Conservation (phyloP, 2,797 vertebrate genomes). For the Chloroceryle amazona region DNA sequence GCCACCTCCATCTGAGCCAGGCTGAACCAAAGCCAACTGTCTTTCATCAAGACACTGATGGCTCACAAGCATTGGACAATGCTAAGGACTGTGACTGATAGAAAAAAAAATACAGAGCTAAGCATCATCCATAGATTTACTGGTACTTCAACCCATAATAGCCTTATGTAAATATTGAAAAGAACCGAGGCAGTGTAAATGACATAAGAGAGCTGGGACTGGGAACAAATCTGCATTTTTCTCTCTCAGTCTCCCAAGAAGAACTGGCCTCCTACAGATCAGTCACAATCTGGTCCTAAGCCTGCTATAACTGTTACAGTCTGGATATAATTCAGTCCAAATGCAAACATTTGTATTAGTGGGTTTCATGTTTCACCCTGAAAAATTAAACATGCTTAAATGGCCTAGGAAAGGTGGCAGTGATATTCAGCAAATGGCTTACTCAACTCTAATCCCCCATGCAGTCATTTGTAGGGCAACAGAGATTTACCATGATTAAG, state of each 20-base stretch:
- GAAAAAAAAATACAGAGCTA: not conserved
- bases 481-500: constrained; percentile 73
- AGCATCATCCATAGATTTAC: constrained; percentile 19
- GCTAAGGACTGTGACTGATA: not conserved
- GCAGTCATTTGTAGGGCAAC: constrained; percentile 76
- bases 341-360: constrained; percentile 68
- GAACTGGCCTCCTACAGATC: constrained; percentile 47
- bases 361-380: constrained; percentile 71
- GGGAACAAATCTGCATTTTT: constrained; percentile 23
- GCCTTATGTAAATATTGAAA: constrained; percentile 42
- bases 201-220: constrained; percentile 16
- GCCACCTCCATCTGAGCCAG: not conserved
- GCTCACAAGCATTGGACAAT: not conserved
- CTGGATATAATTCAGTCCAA: constrained; percentile 73
- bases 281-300: constrained; percentile 58
- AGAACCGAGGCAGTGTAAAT: not conserved
- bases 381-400: constrained; percentile 73
- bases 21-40: not conserved
- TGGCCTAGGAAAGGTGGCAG: constrained; percentile 67
- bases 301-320: constrained; percentile 48
- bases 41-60: not conserved
- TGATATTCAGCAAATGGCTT: constrained; percentile 77
- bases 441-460: constrained; percentile 56
- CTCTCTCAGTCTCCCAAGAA: constrained; percentile 43
- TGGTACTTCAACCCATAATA: not conserved